Evolutionary conservation across 2,797 vertebrate genomes (phyloP).

Genomic region (Crocidura indochinensis): DNA sequence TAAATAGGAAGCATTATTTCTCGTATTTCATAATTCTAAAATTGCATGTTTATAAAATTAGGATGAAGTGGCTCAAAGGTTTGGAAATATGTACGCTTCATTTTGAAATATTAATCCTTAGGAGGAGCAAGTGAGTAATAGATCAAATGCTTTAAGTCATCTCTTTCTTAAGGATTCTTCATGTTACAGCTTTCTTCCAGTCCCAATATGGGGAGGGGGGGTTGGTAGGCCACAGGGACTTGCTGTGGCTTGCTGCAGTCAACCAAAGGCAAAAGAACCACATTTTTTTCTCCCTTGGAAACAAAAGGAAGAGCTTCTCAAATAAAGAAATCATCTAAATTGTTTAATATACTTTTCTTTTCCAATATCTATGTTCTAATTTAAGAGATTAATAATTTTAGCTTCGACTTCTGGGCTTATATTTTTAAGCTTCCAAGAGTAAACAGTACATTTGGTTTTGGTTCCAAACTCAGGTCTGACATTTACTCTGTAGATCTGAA

Average conservation of each 20-base stretch:
- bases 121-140: not conserved
- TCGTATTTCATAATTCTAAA: slow-evolving; percentile 37
- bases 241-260: slow-evolving; percentile 78
- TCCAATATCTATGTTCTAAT: slow-evolving; percentile 30
- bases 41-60: slow-evolving; percentile 47
- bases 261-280: slow-evolving; percentile 79
- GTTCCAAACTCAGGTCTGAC: not conserved
- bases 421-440: not conserved
- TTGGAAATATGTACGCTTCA: slow-evolving; percentile 18
- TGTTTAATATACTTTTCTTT: slow-evolving; percentile 80
- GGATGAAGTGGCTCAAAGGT: slow-evolving; percentile 28
- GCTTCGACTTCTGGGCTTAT: not conserved
- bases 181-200: not conserved
- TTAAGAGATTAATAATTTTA: slow-evolving; percentile 60
- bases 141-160: not conserved
- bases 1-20: slow-evolving; percentile 4
- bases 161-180: not conserved
- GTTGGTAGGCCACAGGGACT: not conserved
- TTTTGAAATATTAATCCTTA: slow-evolving; percentile 43
- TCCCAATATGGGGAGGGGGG: not conserved
- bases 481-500: not conserved
- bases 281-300: slow-evolving; percentile 83
- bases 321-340: slow-evolving; percentile 84
- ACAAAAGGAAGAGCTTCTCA: slow-evolving; percentile 83
- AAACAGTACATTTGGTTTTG: not conserved